Base-by-base conservation (phyloP, 1,140 invertebrate genomes). In the Melitaea cinxia region DNA sequence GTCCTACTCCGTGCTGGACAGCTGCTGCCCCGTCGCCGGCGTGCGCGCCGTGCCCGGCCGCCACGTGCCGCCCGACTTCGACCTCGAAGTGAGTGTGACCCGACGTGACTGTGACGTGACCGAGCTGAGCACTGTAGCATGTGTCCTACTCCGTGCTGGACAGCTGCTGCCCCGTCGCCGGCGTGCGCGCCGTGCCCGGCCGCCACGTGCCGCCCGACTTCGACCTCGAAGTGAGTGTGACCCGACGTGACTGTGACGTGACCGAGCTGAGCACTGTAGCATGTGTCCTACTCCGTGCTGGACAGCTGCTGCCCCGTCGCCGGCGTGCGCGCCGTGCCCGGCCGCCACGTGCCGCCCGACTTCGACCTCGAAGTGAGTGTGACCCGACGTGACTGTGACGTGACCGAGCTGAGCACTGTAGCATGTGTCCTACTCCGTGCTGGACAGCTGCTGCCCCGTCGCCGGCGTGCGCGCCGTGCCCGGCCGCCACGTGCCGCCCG, bases 371-470 rank as follows among this genome's bases (percentile, higher is more conserved):
- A 84, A 1, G 86, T 89, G 24, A 69, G 52, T 30, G 7, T 4
- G 9, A 4, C 4, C 12, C 14, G 10, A 23, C 45, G 47, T 26
- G 21, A 7, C 55, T n/a, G n/a, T n/a, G n/a, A n/a, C n/a, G n/a
- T n/a, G n/a, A n/a, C n/a, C n/a, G n/a, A n/a, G n/a, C n/a, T n/a
- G n/a, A n/a, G n/a, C n/a, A n/a, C n/a, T n/a, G n/a, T n/a, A n/a
- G n/a, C n/a, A n/a, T n/a, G n/a, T n/a, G n/a, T n/a, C 87, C 1
- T 94, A 83, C 77, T 91, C 89, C 0, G 72, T 94, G 4, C 92
- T 93, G 28, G 93, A 93, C 70, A 77, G 82, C 53, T 93, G 92
- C 65, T 94, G 93, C 65, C 65, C 82, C 0, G 60, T 82, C 4
- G 66, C 92, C 7, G 82, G 77, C 21, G 81, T 94, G 5, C 23